Evolutionary conservation across 2,888 invertebrate species (phyloP).

Genomic region (Pomacea canaliculata): DNA sequence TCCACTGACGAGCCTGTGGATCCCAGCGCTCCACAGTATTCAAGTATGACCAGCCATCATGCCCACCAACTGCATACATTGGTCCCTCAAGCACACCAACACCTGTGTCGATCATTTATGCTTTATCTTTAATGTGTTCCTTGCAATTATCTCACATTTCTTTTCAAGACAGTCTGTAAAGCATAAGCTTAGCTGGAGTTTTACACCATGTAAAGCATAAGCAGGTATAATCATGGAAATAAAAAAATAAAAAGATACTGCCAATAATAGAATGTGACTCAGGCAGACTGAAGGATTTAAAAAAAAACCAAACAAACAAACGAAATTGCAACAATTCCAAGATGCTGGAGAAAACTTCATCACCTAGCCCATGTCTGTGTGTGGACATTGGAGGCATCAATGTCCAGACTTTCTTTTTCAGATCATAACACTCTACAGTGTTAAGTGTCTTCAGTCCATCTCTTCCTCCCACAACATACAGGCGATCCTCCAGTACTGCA

Average conservation of each 20-base stretch:
- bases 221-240: too few relatives aligned
- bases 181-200: too few relatives aligned
- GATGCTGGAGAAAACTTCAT: conserved; percentile 25
- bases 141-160: too few relatives aligned
- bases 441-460: conserved; percentile 91
- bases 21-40: conserved; percentile 95
- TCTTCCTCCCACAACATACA: conserved; percentile 89
- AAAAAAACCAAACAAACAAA: too few relatives aligned
- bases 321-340: too few relatives aligned
- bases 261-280: too few relatives aligned
- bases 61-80: conserved; percentile 94
- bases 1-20: conserved; percentile 89
- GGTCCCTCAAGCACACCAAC: conserved; percentile 82
- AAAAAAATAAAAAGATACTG: too few relatives aligned
- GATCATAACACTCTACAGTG: conserved; percentile 69
- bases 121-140: too few relatives aligned
- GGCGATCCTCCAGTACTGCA: conserved; percentile 79
- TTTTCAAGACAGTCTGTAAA: too few relatives aligned
- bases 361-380: conserved; percentile 77
- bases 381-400: conserved; percentile 88
- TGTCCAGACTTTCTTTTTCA: conserved; percentile 80
- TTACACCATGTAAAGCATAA: too few relatives aligned
- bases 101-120: conserved; percentile 51
- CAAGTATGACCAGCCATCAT: conserved; percentile 95
- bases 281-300: too few relatives aligned